Conservation (phyloP, 2,113 vertebrate genomes). For the Salvelinus alpinus region DNA sequence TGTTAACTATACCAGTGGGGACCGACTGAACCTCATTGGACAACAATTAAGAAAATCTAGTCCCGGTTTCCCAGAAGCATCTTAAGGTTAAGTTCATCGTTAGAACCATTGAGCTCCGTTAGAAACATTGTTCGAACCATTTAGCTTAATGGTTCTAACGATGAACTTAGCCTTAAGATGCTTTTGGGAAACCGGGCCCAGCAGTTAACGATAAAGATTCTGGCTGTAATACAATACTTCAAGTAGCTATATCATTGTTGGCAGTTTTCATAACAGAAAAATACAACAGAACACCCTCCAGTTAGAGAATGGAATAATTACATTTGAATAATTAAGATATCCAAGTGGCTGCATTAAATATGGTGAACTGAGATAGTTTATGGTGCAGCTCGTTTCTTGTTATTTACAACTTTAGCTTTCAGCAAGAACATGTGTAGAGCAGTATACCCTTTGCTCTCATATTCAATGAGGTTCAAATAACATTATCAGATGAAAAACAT, state of each 20-base stretch:
- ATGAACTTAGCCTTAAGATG: no score
- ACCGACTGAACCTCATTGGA: no score
- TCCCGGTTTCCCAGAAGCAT: no score
- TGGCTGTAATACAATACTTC: background rate
- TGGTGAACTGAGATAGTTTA: background rate
- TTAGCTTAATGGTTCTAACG: no score
- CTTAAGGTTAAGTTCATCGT: no score
- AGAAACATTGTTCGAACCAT: no score
- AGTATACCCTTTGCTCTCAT: background rate
- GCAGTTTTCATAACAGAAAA: background rate
- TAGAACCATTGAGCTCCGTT: no score
- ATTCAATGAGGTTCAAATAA: constrained; percentile 34
- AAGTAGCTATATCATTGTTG: background rate
- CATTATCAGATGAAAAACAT: constrained; percentile 13
- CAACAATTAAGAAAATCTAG: no score
- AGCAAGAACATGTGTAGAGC: constrained; percentile 24
- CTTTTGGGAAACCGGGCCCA: no score
- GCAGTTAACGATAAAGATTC: background rate
- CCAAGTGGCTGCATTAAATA: background rate
- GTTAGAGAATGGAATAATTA: background rate
- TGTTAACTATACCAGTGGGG: no score
- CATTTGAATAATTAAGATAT: background rate
- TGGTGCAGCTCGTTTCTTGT: constrained; percentile 19
- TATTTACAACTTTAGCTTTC: constrained; percentile 17
- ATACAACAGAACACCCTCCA: background rate